These are phyloP conservation scores for Heliconius ismenius DNA, from an alignment of 2,888 invertebrate species.

Conservation along the genomic window DNA sequence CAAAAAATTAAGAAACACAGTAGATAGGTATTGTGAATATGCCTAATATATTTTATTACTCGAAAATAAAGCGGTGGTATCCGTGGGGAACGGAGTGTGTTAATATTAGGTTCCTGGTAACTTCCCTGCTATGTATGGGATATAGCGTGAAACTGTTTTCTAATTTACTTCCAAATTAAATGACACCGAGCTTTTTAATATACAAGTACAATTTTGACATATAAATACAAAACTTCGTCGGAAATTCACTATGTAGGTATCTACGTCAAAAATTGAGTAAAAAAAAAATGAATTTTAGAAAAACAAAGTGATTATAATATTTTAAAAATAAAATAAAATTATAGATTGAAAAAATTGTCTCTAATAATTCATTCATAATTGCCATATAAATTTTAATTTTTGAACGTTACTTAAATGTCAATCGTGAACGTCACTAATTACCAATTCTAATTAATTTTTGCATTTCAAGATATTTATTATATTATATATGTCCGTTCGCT, in stretches of 20 bases:
- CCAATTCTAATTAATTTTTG: slow-evolving; percentile 1
- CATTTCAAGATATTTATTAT: not conserved
- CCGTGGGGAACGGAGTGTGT: too few species aligned
- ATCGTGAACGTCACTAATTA: not conserved
- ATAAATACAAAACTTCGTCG: too few species aligned
- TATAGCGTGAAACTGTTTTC: not conserved
- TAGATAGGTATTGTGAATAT: not conserved
- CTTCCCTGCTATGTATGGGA: not conserved
- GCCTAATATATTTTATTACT: too few species aligned
- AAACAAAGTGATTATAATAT: not conserved
- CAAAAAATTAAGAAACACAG: not conserved
- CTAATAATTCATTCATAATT: not conserved
- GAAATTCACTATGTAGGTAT: not conserved
- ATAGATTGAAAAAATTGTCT: not conserved
- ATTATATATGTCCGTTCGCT: too few species aligned
- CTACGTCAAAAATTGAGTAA: not conserved
- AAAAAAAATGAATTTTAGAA: not conserved
- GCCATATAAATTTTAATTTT: not conserved
- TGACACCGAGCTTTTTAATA: not conserved
- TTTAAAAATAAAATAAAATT: not conserved
- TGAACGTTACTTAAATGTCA: not conserved
- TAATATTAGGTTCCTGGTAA: not conserved
- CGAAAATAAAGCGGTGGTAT: too few species aligned
- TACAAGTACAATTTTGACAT: too few species aligned
- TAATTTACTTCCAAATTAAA: not conserved